Evolutionary conservation across 2,797 vertebrate species (phyloP), one percentile per base, ranked within the genome.

Genomic region (Acanthopagrus latus): DNA sequence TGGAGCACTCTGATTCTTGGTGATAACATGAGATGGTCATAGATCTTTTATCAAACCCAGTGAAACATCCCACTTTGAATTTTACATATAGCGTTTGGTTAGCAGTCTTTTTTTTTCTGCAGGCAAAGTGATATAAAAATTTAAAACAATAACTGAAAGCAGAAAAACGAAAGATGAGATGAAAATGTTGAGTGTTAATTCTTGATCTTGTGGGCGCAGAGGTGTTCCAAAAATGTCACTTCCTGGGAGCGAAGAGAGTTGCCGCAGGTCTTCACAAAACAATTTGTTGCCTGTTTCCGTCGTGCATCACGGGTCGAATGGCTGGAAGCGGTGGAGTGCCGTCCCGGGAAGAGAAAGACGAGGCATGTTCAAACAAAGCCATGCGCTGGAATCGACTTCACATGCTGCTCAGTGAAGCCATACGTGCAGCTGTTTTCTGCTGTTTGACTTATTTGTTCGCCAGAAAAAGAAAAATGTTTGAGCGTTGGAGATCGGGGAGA

Each of bases 221-320:
- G 5, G 44, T 60, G 18, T 57, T 69, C 43, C 38, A 44, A 83
- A 71, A 70, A 55, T 83, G 58, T 81, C 66, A 77, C 77, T 80
- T 71, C 78, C 50, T 48, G 29, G 55, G 72, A 67, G 80, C 58
- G 83, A 86, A 77, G 74, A 77, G 74, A 85, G 85, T 78, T 78
- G 75, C 86, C 74, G 60, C 43, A 81, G 85, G 79, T 85, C 86
- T 78, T 89, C 78, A 86, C 78, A 60, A 78, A 83, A 82, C 89
- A 88, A 88, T 91, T 91, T 90, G 87, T 90, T 84, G 68, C 87
- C 74, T 73, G 83, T 87, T 88, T 87, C 75, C 69, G 71, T 48
- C 48, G 69, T 55, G 78, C 71, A 69, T 75, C 63, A 44, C n/a
- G 47, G 77, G 81, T 83, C 23, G 7, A 69, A 79, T 68, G 76